Evolutionary conservation across 2,113 vertebrate genomes (phyloP).

Genomic region (Clarias magur): DNA sequence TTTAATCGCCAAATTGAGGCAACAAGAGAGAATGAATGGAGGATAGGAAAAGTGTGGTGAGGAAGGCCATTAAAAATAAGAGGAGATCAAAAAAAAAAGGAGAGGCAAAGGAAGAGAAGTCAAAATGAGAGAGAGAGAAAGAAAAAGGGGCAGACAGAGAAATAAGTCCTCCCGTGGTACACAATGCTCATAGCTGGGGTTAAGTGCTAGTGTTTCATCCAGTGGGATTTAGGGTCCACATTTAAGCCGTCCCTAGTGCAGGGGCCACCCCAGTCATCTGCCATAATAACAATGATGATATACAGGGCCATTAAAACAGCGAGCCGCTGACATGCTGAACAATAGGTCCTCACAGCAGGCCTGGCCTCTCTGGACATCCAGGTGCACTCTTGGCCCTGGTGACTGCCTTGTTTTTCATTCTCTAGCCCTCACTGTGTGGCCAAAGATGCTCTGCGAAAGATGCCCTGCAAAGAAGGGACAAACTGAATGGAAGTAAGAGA

Average conservation of each 20-base stretch:
- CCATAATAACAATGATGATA: slow-evolving; percentile 71
- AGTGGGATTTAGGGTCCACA: slow-evolving; percentile 68
- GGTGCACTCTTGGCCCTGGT: slow-evolving; percentile 63
- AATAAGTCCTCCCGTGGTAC: slow-evolving; percentile 60
- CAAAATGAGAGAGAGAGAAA: slow-evolving; percentile 19
- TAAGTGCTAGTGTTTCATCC: slow-evolving; percentile 78
- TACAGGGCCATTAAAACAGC: slow-evolving; percentile 72
- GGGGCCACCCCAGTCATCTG: slow-evolving; percentile 66
- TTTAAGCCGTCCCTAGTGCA: slow-evolving; percentile 64
- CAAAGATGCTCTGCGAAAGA: slow-evolving; percentile 54
- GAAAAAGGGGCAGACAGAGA: slow-evolving; percentile 25
- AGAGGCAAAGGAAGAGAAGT: slow-evolving; percentile 31
- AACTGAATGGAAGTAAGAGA: slow-evolving; percentile 1
- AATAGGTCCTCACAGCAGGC: slow-evolving; percentile 79
- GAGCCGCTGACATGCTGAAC: slow-evolving; percentile 72
- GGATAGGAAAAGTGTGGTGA: slow-evolving; percentile 31
- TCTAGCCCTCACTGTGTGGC: slow-evolving; percentile 55
- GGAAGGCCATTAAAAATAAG: slow-evolving; percentile 46
- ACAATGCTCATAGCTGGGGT: slow-evolving; percentile 73
- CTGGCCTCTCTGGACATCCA: slow-evolving; percentile 70
- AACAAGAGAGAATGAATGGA: slow-evolving; percentile 51
- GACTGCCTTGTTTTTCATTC: slow-evolving; percentile 61
- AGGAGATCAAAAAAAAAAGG: slow-evolving; percentile 39
- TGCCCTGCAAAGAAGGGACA: slow-evolving; percentile 20
- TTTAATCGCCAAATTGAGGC: slow-evolving; percentile 34